Percentiles rank a stretch among this genome's conserved stretches.
Conservation (phyloP, 2,113 vertebrate genomes). For the Hippopotamus amphibius region DNA sequence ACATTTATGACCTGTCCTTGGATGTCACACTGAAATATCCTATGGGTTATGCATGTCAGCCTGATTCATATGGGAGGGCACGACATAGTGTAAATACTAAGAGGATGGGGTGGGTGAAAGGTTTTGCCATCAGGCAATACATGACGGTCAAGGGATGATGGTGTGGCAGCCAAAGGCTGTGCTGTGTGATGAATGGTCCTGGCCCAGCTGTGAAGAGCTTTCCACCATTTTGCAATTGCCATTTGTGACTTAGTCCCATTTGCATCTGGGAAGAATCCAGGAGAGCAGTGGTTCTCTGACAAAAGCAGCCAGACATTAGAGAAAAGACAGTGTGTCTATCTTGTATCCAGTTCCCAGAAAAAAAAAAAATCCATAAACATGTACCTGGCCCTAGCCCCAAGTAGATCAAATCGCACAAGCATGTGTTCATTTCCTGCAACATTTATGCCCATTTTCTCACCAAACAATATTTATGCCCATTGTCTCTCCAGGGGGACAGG, state of each 20-base stretch:
- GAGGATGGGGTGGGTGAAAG: no score
- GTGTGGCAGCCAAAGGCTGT: not conserved
- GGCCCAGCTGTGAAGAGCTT: not conserved
- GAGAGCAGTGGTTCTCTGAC: not conserved
- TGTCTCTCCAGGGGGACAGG: not conserved
- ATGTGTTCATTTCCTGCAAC: not conserved
- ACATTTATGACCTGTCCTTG: not conserved
- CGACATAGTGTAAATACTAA: not conserved
- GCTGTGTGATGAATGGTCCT: no score
- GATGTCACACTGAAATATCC: not conserved
- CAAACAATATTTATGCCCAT: not conserved
- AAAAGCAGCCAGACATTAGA: not conserved
- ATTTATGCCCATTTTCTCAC: not conserved
- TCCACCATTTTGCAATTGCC: not conserved
- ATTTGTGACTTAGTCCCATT: not conserved
- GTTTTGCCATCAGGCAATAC: not conserved
- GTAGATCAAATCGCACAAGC: not conserved
- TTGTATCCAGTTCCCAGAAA: not conserved
- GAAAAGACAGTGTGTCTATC: not conserved
- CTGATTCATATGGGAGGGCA: not conserved
- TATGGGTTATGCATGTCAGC: not conserved
- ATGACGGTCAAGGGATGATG: accelerated
- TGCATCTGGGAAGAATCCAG: not conserved
- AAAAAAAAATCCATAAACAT: not conserved
- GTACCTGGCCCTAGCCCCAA: not conserved